Conservation (phyloP, 2,113 vertebrate genomes). For the Candoia aspera region DNA sequence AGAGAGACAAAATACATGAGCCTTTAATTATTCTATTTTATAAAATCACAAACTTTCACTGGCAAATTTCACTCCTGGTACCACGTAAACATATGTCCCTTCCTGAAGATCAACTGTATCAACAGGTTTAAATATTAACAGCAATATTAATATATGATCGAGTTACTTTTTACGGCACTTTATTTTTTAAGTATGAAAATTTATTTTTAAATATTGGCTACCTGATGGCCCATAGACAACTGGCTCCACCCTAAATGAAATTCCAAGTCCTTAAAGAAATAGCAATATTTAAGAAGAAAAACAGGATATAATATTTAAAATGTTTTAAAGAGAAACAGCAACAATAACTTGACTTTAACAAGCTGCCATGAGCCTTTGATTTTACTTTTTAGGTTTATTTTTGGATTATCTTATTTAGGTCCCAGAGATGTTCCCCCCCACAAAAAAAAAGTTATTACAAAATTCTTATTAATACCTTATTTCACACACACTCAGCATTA, state of each 20-base stretch:
- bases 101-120: not conserved
- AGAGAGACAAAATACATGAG: not conserved
- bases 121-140: not conserved
- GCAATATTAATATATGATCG: not conserved
- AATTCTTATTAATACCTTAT: not conserved
- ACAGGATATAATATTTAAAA: not conserved
- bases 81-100: not conserved
- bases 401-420: conserved; percentile 22
- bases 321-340: not conserved
- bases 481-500: conserved; percentile 8
- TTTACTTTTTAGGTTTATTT: conserved; percentile 24
- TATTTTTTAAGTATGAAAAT: not conserved
- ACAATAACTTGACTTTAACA: not conserved
- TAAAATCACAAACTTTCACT: not conserved
- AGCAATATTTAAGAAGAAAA: not conserved
- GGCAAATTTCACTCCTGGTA: not conserved
- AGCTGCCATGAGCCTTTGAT: not conserved
- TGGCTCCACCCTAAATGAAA: not conserved
- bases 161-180: not conserved
- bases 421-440: not conserved
- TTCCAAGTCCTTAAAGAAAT: not conserved
- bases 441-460: not conserved
- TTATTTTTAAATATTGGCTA: not conserved
- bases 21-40: not conserved
- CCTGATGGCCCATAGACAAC: not conserved